Evolutionary conservation across 2,888 invertebrate species (phyloP).

Genomic region (Clanis bilineata): DNA sequence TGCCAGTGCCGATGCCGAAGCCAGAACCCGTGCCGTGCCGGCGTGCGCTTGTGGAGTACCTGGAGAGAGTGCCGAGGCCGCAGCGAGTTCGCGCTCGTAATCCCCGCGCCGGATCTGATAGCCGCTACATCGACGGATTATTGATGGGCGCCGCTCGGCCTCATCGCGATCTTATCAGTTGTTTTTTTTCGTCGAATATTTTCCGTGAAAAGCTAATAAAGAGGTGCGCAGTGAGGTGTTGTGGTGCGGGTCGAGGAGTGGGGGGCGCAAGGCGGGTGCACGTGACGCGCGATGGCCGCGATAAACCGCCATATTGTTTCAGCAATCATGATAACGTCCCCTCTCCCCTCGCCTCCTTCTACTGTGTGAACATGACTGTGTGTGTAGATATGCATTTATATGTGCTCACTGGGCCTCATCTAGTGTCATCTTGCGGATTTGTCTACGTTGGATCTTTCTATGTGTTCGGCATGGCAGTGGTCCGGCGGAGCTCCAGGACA

Average conservation of each 20-base stretch:
- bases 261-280: slow-evolving; percentile 37
- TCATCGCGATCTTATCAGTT: slow-evolving; percentile 74
- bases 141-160: slow-evolving; percentile 71
- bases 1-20: slow-evolving; percentile 20
- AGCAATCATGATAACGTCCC: slow-evolving; percentile 29
- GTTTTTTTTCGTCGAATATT: slow-evolving; percentile 71
- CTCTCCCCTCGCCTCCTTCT: slow-evolving; percentile 17
- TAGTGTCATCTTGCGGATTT: not conserved
- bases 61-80: not conserved
- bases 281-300: slow-evolving; percentile 58
- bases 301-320: slow-evolving; percentile 76
- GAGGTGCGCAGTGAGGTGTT: slow-evolving; percentile 29
- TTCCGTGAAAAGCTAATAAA: slow-evolving; percentile 75
- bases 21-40: too few relatives aligned
- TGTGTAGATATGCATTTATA: not conserved
- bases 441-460: not conserved
- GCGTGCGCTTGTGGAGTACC: too few relatives aligned
- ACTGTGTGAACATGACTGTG: not conserved
- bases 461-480: too few relatives aligned
- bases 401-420: not conserved
- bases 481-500: not conserved
- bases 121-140: slow-evolving; percentile 59
- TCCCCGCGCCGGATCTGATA: slow-evolving; percentile 42
- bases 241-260: slow-evolving; percentile 31
- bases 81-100: slow-evolving; percentile 16